Base-by-base conservation (phyloP, 2,888 invertebrate genomes). In the Rhingia campestris region DNA sequence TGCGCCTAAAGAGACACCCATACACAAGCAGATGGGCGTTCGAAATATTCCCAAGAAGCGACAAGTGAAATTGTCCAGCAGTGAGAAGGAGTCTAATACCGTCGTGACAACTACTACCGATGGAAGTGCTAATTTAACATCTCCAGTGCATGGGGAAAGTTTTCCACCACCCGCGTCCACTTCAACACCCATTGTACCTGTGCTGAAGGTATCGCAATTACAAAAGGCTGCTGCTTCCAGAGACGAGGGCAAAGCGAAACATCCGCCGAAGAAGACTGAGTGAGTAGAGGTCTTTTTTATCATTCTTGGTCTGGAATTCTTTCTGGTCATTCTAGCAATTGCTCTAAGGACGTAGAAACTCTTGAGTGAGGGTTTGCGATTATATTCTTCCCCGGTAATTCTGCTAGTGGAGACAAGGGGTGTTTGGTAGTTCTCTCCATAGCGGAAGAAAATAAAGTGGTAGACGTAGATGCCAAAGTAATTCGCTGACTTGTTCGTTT, bases 21-120 rank as follows among this genome's bases (percentile, higher is more conserved):
- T 49, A 7, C 56, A 43, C 7, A 72, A 67, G 4, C 12, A 39
- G 0, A 4, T 53, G 35, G 56, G 41, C 7, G 49, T 70, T 63
- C 66, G 72, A 10, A 81, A 81, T 77, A 81, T 79, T 51, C 82
- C 82, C 10, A 82, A 82, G 35, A 77, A 82, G 14, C 47, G 79
- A 5, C 77, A 64, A 39, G 12, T 69, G 0, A 67, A 73, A 45
- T 4, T 72, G 22, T 49, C 61, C 0, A 61, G 32, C 14, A 51
- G 43, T 22, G 81, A 81, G 5, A 64, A 53, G 5, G 67, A 82
- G 5, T 30, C 39, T 6, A 39, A 45, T 7, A 32, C 39, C 1
- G 30, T 37, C 3, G 67, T 67, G 0, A 61, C 76, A 6, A 76
- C 76, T 0, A 61, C 76, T 1, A 75, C 75, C 0, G 10, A 41